Percentiles rank a stretch among this genome's conserved stretches.
Evolutionary conservation across 2,113 vertebrate genomes (phyloP).

Genomic region (Hucho hucho): DNA sequence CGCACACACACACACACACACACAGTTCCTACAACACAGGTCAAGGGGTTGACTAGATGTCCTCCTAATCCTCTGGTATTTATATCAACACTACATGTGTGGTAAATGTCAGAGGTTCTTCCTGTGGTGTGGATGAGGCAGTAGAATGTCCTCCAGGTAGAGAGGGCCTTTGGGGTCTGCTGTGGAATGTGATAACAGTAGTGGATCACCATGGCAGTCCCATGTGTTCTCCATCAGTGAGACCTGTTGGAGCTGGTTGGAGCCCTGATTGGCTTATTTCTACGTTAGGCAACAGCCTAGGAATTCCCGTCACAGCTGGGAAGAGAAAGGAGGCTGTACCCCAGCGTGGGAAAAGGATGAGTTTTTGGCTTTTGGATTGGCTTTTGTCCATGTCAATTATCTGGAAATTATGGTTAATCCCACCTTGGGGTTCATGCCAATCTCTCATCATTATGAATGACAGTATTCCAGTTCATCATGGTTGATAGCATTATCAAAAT

Average conservation of each 20-base stretch:
- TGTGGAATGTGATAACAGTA: conserved; percentile 40
- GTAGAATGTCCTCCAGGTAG: conserved; percentile 22
- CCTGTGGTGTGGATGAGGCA: conserved; percentile 15
- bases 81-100: not conserved
- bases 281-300: conserved; percentile 17
- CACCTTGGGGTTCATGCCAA: no score
- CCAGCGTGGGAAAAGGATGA: conserved; percentile 47
- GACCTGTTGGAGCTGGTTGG: conserved; percentile 27
- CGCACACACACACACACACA: not conserved
- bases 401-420: no score
- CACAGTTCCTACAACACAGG: not conserved
- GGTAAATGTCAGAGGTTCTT: conserved; percentile 12
- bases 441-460: no score
- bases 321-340: conserved; percentile 21
- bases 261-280: conserved; percentile 23
- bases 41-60: conserved; percentile 5
- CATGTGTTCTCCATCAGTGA: conserved; percentile 66
- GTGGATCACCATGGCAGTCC: conserved; percentile 33
- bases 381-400: no score
- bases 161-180: conserved; percentile 14
- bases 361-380: conserved; percentile 16
- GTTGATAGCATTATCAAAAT: no score
- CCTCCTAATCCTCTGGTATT: not conserved
- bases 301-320: conserved; percentile 51
- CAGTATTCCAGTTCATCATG: no score